These are phyloP conservation scores for Oxyura jamaicensis DNA, from an alignment of 2,113 vertebrate genomes.

Conservation along the genomic window DNA sequence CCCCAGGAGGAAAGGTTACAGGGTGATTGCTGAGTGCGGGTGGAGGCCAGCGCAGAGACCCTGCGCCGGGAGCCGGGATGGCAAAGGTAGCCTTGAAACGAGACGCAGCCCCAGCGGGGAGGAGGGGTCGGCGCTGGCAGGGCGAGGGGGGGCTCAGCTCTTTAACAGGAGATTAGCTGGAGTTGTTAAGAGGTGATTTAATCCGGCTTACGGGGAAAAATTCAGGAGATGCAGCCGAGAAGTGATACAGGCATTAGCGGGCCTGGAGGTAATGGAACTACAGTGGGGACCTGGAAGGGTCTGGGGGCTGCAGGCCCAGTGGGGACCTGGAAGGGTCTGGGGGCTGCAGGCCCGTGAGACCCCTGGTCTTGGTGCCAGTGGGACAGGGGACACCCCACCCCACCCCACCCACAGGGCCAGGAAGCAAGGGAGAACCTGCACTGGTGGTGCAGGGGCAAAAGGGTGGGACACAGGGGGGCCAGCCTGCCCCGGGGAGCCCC, in stretches of 20 bases:
- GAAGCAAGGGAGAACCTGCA: not conserved
- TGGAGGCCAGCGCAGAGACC: not conserved
- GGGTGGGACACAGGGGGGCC: rapidly evolving
- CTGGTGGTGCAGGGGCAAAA: not conserved
- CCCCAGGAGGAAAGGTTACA: slow-evolving; percentile 15
- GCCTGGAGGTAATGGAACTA: not conserved
- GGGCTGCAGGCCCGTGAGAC: not conserved
- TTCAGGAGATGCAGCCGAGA: not conserved
- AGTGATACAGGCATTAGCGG: not conserved
- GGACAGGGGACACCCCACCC: not conserved
- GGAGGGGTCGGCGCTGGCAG: not conserved
- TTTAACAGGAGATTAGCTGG: not conserved
- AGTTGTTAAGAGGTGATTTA: slow-evolving; percentile 43
- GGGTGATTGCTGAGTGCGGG: slow-evolving; percentile 66
- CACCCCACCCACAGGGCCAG: rapidly evolving
- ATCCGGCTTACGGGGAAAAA: not conserved
- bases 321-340: too few species aligned
- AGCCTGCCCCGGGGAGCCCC: not conserved
- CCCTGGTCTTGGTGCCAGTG: not conserved
- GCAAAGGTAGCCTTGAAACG: slow-evolving; percentile 52
- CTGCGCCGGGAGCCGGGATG: not conserved
- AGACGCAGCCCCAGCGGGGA: not conserved
- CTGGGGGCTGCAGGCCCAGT: not conserved
- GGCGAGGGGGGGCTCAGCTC: not conserved
- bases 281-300: too few species aligned